Evolutionary conservation across 2,797 vertebrate species (phyloP).

Genomic region (Coluber constrictor): DNA sequence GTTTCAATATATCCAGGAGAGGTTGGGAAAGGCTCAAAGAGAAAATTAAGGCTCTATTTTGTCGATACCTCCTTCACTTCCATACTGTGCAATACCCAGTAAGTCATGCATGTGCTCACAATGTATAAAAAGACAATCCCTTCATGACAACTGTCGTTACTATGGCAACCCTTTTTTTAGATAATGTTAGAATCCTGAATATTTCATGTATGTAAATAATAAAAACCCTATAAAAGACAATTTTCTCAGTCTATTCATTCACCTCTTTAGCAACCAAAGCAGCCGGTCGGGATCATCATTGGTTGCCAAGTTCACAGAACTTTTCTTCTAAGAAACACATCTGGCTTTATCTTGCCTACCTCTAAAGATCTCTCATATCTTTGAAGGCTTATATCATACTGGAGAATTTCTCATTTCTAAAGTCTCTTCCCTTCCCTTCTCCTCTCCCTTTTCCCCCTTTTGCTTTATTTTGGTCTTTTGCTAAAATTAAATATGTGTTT

Average conservation of each 20-base stretch:
- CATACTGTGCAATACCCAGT: not conserved
- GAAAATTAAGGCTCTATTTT: not conserved
- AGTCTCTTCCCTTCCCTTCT: not conserved
- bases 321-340: slow-evolving; percentile 5
- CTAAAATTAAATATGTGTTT: not conserved
- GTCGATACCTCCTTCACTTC: not conserved
- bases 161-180: slow-evolving; percentile 6
- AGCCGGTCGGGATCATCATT: not conserved
- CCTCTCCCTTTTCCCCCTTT: too few species aligned
- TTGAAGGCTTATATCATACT: not conserved
- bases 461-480: not conserved
- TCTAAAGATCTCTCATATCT: not conserved
- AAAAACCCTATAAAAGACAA: not conserved
- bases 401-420: not conserved
- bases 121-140: slow-evolving; percentile 2
- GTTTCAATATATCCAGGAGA: not conserved
- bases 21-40: not conserved
- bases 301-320: not conserved
- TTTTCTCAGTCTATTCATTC: not conserved
- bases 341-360: slow-evolving; percentile 4
- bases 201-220: slow-evolving; percentile 24
- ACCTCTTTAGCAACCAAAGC: not conserved
- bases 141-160: not conserved
- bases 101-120: not conserved
- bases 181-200: slow-evolving; percentile 13